Evolutionary conservation across 2,888 invertebrate species (phyloP), one percentile per base, ranked within the genome.

Genomic region (Hemistola chrysoprasaria): DNA sequence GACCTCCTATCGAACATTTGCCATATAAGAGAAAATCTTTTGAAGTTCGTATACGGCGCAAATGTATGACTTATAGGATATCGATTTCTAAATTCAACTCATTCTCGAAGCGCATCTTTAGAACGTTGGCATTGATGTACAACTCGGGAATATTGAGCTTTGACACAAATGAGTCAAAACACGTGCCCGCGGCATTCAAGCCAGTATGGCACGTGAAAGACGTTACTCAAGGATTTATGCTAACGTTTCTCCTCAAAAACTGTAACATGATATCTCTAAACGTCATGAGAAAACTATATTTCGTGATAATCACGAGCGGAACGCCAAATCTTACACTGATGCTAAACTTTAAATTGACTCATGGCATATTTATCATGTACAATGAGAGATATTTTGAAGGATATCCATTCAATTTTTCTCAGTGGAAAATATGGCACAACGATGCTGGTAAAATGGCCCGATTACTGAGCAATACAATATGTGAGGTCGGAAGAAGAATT

Each of bases 161-260:
- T 8, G 23, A 36, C 7, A 21, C 28, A 22, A 25, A 22, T 11
- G 42, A 48, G 22, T 34, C 26, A 1, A 47, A 44, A 4, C 49
- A 46, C 9, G 41, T 41, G 11, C 45, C 53, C 8, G 45, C 56
- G 4, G 34, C 51, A 11, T 44, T 16, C 21, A 34, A 46, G 11
- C 35, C 47, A 8, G 49, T 53, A 24, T 74, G 74, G 74, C 44
- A 65, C 44, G 54, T 72, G 26, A 50, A 27, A 21, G 60, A 62
- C 39, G 39, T 64, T 22, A 38, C 41, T 5, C 69, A 72, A 41
- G 72, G 67, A 11, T 59, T 59, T 40, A 36, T 65, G 9, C 8
- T 73, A 9, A 56, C 47, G 10, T 40, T 48, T 28, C n/a, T 71
- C 9, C 44, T 71, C 8, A 57, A 35, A 40, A 57, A 50, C 11